Conservation (phyloP, 2,888 invertebrate species). For the Cheilosia grossa region DNA sequence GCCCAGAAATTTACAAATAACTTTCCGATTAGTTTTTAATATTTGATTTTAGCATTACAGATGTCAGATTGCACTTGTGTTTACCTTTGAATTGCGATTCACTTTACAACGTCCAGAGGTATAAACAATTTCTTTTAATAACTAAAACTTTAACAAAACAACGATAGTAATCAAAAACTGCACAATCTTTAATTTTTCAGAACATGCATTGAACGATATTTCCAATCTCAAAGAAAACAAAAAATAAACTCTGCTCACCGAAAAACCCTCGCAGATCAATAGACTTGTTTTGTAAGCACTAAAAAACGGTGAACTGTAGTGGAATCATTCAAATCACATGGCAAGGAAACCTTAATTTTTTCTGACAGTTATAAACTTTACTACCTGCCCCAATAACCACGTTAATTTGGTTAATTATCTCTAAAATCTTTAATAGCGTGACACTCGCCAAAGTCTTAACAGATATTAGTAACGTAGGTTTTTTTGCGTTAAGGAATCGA, state of each 20-base stretch:
- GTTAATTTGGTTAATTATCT: constrained; percentile 24
- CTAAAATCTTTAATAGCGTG: not conserved
- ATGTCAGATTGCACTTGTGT: too few species aligned
- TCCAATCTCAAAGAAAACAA: not conserved
- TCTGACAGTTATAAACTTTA: constrained; percentile 30
- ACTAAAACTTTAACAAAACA: not conserved
- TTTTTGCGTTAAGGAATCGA: too few species aligned
- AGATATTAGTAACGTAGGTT: not conserved
- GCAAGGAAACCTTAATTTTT: not conserved
- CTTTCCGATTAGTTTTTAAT: not conserved
- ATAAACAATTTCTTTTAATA: not conserved
- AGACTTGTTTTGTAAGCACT: constrained; percentile 8
- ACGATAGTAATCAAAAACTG: not conserved
- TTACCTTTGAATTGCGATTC: not conserved
- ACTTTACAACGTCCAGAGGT: not conserved
- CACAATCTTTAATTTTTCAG: not conserved
- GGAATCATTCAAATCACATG: constrained; percentile 20
- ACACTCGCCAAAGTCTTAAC: not conserved
- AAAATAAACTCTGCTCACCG: not conserved
- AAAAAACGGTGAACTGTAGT: not conserved
- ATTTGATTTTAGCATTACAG: not conserved
- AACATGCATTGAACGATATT: not conserved
- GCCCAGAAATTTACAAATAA: not conserved
- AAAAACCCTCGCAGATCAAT: not conserved
- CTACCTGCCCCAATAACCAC: constrained; percentile 19